These are phyloP conservation scores for Drosophila eugracilis DNA, from an alignment of 1,140 invertebrate genomes.

Conservation along the genomic window DNA sequence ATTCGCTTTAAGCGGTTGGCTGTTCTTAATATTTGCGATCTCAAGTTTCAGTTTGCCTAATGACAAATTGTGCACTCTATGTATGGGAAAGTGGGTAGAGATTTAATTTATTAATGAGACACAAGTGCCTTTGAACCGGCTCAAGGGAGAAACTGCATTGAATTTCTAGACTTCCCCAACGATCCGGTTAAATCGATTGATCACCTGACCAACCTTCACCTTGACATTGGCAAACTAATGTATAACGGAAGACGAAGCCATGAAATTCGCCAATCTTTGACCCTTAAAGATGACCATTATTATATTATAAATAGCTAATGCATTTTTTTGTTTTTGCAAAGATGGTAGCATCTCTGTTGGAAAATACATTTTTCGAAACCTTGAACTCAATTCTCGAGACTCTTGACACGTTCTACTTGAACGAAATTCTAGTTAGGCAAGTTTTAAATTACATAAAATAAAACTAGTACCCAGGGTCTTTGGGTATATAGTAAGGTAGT, in stretches of 20 bases:
- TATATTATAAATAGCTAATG: conserved; percentile 11
- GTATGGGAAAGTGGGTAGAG: conserved; percentile 23
- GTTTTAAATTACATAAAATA: conserved; percentile 53
- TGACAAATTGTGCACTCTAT: conserved; percentile 45
- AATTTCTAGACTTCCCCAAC: conserved; percentile 4
- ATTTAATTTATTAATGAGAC: conserved; percentile 30
- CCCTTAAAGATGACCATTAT: conserved; percentile 4
- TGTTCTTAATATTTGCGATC: conserved; percentile 5
- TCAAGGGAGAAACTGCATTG: conserved; percentile 20
- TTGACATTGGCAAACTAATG: conserved; percentile 64
- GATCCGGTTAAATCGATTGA: conserved; percentile 4
- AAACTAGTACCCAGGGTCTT: conserved; percentile 1
- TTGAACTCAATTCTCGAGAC: conserved; percentile 63
- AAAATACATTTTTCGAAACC: conserved; percentile 18
- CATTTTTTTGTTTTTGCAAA: conserved; percentile 21
- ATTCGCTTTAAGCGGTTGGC: neutral
- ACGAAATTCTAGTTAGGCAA: conserved; percentile 43
- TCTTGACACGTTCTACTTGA: conserved; percentile 63
- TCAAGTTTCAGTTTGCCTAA: conserved; percentile 23
- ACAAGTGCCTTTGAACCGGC: conserved; percentile 34
- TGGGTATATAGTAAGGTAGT: neutral
- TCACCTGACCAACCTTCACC: conserved; percentile 68
- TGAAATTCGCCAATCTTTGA: conserved; percentile 15
- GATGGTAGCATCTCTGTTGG: conserved; percentile 9
- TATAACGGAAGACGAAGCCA: conserved; percentile 21